Evolutionary conservation across 2,113 vertebrate species (phyloP), one percentile per base, ranked within the genome.

Genomic region (Cervus canadensis): DNA sequence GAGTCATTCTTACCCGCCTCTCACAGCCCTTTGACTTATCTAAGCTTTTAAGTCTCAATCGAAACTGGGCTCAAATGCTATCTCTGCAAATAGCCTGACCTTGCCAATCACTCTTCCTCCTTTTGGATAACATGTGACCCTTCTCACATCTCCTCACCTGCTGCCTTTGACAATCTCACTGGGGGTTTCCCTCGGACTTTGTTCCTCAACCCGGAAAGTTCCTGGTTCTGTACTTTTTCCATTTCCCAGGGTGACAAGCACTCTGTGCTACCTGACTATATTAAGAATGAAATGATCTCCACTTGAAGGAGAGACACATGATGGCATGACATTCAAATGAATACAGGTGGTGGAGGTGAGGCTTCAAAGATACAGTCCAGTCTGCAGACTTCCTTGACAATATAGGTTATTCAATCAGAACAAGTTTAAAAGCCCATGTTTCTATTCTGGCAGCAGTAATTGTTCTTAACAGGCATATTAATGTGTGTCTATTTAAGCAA

Each of bases 11-110:
- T 45, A 16, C 5, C 23, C 36, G 40, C 48, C 36, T 43, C 76
- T 1, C 74, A 7, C 45, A 96, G 67, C 96, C 82, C 89, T 89
- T 98, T 98, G 88, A 95, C 97, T 96, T 98, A 36, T 54, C 33
- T 95, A 87, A 74, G 97, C 93, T 98, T 98, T 98, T 56, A 98
- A 94, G 91, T 98, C 98, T 98, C 94, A 89, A 71, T 95, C 33
- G 94, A 98, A 78, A 78, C 13, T 64, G 78, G 30, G 9, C 96
- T 98, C 97, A 97, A 98, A 97, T 98, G 95, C 48, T 98, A 90
- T 87, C 96, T 96, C 96, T 92, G 95, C 82, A 97, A 97, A 98
- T 84, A 97, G 21, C 79, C 82, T 98, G 98, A 98, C 98, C 94
- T 98, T 98, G 96, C 54, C 97, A 97, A 89, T 98, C 97, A 96